Percentiles rank a stretch among this genome's conserved stretches.
These are phyloP conservation scores for Ivindomyrus marchei DNA, from an alignment of 2,113 vertebrate species.

Conservation along the genomic window DNA sequence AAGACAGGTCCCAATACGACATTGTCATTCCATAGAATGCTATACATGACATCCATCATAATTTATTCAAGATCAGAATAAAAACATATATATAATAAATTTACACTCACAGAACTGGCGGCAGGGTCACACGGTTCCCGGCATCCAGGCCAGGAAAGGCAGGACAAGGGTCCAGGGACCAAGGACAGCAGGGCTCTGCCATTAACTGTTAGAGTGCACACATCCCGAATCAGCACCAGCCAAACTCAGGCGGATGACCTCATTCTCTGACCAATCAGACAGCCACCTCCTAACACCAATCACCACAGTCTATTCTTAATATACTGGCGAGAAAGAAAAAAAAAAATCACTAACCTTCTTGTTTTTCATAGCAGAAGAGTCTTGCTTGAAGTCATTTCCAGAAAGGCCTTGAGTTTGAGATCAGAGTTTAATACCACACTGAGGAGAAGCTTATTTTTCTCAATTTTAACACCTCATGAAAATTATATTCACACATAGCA, in stretches of 20 bases:
- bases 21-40: neutral
- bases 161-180: constrained; percentile 37
- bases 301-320: neutral
- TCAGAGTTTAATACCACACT: neutral
- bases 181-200: constrained; percentile 45
- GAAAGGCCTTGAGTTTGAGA: constrained; percentile 56
- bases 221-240: neutral
- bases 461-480: neutral
- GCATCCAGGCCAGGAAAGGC: constrained; percentile 15
- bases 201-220: constrained; percentile 42
- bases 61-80: neutral
- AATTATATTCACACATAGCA: neutral
- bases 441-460: neutral
- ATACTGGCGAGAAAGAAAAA: neutral
- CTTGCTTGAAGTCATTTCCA: constrained; percentile 49
- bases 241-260: neutral
- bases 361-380: constrained; percentile 53
- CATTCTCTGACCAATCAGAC: neutral
- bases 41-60: neutral
- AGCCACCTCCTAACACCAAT: neutral
- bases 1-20: neutral
- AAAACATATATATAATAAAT: neutral
- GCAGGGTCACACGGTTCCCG: constrained; percentile 32
- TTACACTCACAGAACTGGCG: constrained; percentile 53
- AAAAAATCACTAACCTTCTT: constrained; percentile 70